Percentiles rank a stretch among this genome's conserved stretches.
These are phyloP conservation scores for Phymatocera aterrima DNA, from an alignment of 2,888 invertebrate species.

Conservation along the genomic window DNA sequence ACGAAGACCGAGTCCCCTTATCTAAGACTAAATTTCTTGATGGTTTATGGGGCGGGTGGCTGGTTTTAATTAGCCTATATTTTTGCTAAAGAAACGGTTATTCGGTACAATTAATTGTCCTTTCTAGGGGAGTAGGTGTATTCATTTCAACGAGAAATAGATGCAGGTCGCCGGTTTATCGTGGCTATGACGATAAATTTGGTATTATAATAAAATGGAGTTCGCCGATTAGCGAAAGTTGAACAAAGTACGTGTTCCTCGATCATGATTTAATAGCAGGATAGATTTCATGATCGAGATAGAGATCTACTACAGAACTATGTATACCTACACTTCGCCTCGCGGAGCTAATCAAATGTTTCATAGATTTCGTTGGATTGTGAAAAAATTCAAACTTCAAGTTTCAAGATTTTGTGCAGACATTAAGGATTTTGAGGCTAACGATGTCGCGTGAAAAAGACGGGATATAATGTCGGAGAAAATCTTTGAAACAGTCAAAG, in stretches of 20 bases:
- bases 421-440: not conserved
- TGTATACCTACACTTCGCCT: not conserved
- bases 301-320: not conserved
- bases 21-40: not conserved
- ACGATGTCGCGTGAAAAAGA: not conserved
- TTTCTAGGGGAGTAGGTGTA: not conserved
- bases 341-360: not conserved
- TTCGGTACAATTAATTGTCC: not conserved
- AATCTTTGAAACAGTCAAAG: not conserved
- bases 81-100: not conserved
- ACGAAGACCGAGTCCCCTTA: not conserved
- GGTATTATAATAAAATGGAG: not conserved
- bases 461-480: not conserved
- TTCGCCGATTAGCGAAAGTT: not conserved
- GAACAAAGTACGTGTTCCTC: not conserved
- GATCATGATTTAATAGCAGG: not conserved
- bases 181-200: not conserved
- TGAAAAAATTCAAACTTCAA: not conserved
- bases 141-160: not conserved
- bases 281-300: not conserved
- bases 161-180: not conserved
- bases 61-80: not conserved
- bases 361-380: not conserved
- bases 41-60: not conserved
- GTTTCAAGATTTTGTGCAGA: constrained; percentile 1